Base-by-base conservation (phyloP, 2,888 invertebrate species). In the Sarcophaga carnaria region DNA sequence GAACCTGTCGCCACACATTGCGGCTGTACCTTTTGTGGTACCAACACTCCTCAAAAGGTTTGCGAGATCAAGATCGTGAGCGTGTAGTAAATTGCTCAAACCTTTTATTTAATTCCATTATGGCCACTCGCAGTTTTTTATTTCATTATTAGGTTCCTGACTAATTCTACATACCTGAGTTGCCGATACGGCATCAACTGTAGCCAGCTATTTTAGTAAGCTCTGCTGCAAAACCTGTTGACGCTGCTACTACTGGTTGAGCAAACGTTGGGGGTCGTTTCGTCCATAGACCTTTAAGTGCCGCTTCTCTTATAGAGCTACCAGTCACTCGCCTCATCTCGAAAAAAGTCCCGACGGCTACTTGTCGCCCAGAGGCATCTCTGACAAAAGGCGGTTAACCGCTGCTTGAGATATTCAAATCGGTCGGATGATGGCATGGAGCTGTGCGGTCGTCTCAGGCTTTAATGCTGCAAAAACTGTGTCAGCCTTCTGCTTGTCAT, bases 201-300 rank as follows among this genome's bases (percentile, higher is more conserved):
- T 71, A 20, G 20, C 20, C 20, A 20, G 20, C 20, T 20, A 20
- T 20, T 20, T 20, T 20, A 20, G 20, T 83, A 14, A 77, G 77
- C 37, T 77, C 66, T 0, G 66, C 14, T 3, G 66, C 45, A 1
- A 66, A 25, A 12, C 71, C 77, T 17, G 63, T 25, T 10, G 69
- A 82, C 4, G 79, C 79, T 17, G 63, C 70, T n/a, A 76, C 54
- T 3, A 82, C 76, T n/a, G 70, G 63, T 17, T 82, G 75, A 0
- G 37, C 76, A 14, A 70, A 3, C 2, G 60, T 63, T 4, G 76
- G 81, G 4, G 4, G 27, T 27, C 4, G 3, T 4, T 27, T 27
- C 27, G 27, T 27, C 27, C 27, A 27, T n/a, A 76, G 5, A 69
- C 63, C 49, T 76, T 82, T 14, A 82, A 27, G 27, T 27, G 27